Base-by-base conservation (phyloP, 2,797 vertebrate species). In the Tiaroga cobitis region DNA sequence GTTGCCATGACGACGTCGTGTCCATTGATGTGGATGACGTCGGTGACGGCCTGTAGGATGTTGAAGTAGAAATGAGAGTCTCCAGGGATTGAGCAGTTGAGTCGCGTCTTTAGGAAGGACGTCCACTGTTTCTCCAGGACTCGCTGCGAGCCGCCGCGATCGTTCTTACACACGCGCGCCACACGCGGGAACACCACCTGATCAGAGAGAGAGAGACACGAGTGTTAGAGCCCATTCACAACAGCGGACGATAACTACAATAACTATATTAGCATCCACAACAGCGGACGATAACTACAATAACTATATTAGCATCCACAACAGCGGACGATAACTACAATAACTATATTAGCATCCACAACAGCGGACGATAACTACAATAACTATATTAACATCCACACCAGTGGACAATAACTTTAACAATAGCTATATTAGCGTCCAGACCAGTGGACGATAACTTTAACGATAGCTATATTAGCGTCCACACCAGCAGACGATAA, bases 51-150 rank as follows among this genome's bases (percentile, higher is more conserved):
- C 93, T 99, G 98, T 85, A 99, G 95, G 91, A 99, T 99, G 95
- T 99, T 99, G 89, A 99, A 99, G 93, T 99, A 99, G 93, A 99
- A 99, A 91, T 99, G 98, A 16, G 98, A 99, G 92, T 99, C 98
- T 0, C 98, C 98, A 0, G 98, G 98, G 91, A 99, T 98, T 19
- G 98, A 99, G 93, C 98, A 99, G 94, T 99, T 99, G 80, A 99
- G 92, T 15, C 98, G 96, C 67, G 98, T 97, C 93, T 99, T 99
- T 51, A 99, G 95, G 90, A 99, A 99, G 1, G 98, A 99, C 4
- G 98, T 99, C 98, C 98, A 99, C 92, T 99, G 98, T 91, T 99
- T 99, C 94, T 99, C 98, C 92, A 99, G 94, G 51, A 99, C 98
- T 13, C 98, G 96, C 18, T 99, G 98, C 6, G 98, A 99, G 88